Evolutionary conservation across 2,888 invertebrate species (phyloP).

Genomic region (Aphodius granarius): DNA sequence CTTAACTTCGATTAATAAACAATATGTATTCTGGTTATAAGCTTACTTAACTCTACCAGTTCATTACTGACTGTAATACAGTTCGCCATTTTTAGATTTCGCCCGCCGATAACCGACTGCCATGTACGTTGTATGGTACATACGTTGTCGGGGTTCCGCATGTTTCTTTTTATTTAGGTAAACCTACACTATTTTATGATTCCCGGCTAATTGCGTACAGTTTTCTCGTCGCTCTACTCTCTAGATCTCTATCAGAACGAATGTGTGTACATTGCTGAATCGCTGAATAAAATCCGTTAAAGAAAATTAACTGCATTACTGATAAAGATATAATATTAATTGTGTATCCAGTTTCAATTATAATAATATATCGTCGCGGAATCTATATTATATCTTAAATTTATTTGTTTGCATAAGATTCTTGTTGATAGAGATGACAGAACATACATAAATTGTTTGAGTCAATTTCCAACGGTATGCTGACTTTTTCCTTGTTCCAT

Average conservation of each 20-base stretch:
- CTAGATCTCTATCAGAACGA: not conserved
- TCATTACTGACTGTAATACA: constrained; percentile 8
- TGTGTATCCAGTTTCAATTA: not conserved
- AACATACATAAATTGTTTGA: no score
- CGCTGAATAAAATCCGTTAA: not conserved
- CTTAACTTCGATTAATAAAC: constrained; percentile 20
- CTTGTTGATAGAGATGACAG: no score
- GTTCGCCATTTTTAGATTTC: constrained; percentile 10
- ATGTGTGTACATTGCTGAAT: not conserved
- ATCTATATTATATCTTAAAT: not conserved
- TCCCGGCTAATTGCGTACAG: constrained; percentile 5
- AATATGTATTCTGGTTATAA: constrained; percentile 17
- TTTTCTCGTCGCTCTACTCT: not conserved
- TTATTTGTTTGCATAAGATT: not conserved
- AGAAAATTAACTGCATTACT: not conserved
- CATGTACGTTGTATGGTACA: not conserved
- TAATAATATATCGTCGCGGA: not conserved
- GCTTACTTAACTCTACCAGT: constrained; percentile 7
- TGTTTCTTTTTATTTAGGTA: constrained; percentile 2
- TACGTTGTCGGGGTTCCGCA: not conserved
- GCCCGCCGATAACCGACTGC: constrained; percentile 9
- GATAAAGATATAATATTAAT: not conserved
- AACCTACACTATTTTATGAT: constrained; percentile 10
- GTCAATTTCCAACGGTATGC: constrained; percentile 60
- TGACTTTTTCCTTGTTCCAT: constrained; percentile 66